Conservation (phyloP, 2,888 invertebrate species). For the Aphelenchoides bicaudatus region DNA sequence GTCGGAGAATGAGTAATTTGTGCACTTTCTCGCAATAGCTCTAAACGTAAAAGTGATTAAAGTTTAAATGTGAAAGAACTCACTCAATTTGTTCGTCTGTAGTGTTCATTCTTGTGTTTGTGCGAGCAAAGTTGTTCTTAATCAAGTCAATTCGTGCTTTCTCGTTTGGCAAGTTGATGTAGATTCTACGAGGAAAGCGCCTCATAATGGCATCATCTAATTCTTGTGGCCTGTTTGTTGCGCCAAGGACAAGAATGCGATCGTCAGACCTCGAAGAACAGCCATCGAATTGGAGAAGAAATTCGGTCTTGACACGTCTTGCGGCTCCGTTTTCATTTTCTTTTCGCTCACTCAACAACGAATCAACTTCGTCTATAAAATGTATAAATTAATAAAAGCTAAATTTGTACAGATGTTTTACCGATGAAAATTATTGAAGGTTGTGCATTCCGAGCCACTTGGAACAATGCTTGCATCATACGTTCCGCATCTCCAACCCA, state of each 20-base stretch:
- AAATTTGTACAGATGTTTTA: too few relatives aligned
- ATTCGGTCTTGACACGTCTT: slow-evolving; percentile 88
- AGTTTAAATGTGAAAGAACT: background rate
- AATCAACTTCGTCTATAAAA: slow-evolving; percentile 96
- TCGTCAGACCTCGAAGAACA: slow-evolving; percentile 51
- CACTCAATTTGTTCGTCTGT: too few relatives aligned
- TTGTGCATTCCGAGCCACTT: slow-evolving; percentile 86
- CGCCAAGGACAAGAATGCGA: slow-evolving; percentile 75
- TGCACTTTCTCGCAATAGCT: slow-evolving; percentile 69
- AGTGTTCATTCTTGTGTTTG: too few relatives aligned
- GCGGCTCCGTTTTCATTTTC: slow-evolving; percentile 94
- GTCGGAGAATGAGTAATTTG: slow-evolving; percentile 95
- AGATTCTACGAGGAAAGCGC: slow-evolving; percentile 91
- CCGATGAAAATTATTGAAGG: slow-evolving; percentile 66
- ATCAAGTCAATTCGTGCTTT: slow-evolving; percentile 56
- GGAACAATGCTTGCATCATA: slow-evolving; percentile 88
- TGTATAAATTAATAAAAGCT: too few relatives aligned
- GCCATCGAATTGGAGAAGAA: slow-evolving; percentile 95
- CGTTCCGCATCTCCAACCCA: slow-evolving; percentile 91
- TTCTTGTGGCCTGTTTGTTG: slow-evolving; percentile 8
- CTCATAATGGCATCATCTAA: slow-evolving; percentile 81
- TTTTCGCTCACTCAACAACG: slow-evolving; percentile 84
- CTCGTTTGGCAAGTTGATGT: slow-evolving; percentile 84
- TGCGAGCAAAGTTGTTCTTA: background rate
- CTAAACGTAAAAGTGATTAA: slow-evolving; percentile 22